Conservation (phyloP, 2,797 vertebrate genomes). For the Acropternis orthonyx region DNA sequence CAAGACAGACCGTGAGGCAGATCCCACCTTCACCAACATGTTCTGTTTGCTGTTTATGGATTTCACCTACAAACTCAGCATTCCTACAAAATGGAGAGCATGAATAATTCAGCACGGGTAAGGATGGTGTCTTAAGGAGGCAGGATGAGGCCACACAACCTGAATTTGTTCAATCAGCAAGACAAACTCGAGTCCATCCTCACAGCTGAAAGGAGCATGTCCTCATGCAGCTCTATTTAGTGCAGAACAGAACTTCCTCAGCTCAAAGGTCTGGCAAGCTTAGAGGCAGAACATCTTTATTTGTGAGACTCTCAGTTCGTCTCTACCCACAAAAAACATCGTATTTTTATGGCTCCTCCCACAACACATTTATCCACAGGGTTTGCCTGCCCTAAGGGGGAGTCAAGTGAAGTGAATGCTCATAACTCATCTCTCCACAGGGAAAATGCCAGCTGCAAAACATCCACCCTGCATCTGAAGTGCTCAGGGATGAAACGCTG, state of each 20-base stretch:
- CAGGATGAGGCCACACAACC: background rate
- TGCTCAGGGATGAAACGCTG: background rate
- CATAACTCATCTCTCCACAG: background rate
- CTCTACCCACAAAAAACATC: background rate
- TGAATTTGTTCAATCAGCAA: background rate
- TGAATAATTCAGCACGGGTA: background rate
- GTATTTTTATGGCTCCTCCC: background rate
- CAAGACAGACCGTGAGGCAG: background rate
- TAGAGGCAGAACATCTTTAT: background rate
- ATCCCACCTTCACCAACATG: background rate
- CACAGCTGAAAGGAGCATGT: rapidly evolving
- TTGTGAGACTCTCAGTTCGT: background rate
- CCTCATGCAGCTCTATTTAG: background rate
- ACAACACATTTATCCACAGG: rapidly evolving
- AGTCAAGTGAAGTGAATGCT: background rate
- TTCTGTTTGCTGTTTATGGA: background rate
- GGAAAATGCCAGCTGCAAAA: background rate
- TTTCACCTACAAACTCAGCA: conserved; percentile 16
- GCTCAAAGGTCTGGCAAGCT: conserved; percentile 10
- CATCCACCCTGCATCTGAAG: background rate
- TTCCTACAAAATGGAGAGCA: conserved; percentile 10
- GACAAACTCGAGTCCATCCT: background rate
- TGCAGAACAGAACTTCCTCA: conserved; percentile 4
- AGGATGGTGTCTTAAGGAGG: background rate
- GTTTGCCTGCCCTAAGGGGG: background rate